Conservation (phyloP, 2,113 vertebrate species). For the Loxodonta africana region DNA sequence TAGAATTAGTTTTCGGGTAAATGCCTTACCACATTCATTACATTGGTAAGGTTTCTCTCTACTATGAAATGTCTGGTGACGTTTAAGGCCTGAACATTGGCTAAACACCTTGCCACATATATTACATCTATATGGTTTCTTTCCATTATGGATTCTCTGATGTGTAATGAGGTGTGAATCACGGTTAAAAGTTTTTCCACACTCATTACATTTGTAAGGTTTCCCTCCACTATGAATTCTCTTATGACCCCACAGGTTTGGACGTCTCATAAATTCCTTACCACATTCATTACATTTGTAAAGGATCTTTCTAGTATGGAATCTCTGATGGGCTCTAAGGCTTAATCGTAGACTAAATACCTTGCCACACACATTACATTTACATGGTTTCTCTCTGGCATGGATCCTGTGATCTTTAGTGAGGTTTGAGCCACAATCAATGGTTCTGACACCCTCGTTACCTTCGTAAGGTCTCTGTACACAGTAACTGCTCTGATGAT, state of each 20-base stretch:
- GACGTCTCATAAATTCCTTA: not conserved
- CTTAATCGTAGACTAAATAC: not conserved
- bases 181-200: not conserved
- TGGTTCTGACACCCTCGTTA: not conserved
- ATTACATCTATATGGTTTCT: slow-evolving; percentile 25
- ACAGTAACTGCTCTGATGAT: not conserved
- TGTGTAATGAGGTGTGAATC: not conserved
- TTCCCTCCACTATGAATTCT: slow-evolving; percentile 51
- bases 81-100: not conserved
- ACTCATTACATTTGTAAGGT: not conserved
- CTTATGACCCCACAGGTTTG: not conserved
- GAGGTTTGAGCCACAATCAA: too few species aligned
- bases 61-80: slow-evolving; percentile 42
- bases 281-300: slow-evolving; percentile 46
- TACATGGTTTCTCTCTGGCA: too few species aligned
- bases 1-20: too few species aligned
- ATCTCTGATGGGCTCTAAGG: not conserved
- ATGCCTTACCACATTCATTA: too few species aligned
- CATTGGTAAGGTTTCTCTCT: slow-evolving; percentile 46
- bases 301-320: slow-evolving; percentile 12
- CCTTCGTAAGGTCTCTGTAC: slow-evolving; percentile 2
- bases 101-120: slow-evolving; percentile 32
- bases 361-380: too few species aligned
- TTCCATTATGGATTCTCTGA: slow-evolving; percentile 14
- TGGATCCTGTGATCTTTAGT: too few species aligned